phyloP scores from a whole-genome alignment of 1,140 invertebrate genomes.

The Lasaia peninsularis region DNA sequence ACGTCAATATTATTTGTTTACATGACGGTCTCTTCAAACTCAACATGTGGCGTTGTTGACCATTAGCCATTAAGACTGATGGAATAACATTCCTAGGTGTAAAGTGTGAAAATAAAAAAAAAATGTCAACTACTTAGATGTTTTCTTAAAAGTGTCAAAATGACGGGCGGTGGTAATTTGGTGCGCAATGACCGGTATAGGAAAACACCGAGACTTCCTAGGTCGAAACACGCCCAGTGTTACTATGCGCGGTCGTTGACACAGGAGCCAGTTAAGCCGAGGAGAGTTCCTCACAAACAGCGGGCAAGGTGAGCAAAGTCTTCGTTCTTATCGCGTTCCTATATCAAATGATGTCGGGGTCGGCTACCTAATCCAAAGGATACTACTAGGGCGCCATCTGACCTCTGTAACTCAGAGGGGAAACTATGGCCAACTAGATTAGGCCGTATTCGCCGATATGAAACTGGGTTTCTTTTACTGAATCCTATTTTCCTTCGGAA shows the following conservation, averaged over 20 bases:
- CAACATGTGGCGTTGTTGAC: slow-evolving; percentile 29
- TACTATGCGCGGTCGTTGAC: slow-evolving; percentile 56
- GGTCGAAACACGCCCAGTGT: slow-evolving; percentile 49
- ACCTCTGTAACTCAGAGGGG: no score
- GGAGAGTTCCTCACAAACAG: slow-evolving; percentile 24
- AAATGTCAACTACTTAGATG: slow-evolving; percentile 27
- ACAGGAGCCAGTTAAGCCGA: slow-evolving; percentile 29
- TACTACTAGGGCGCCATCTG: no score
- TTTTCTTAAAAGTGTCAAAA: slow-evolving; percentile 30
- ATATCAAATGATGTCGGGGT: no score
- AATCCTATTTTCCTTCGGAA: no score
- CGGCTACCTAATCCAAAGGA: no score
- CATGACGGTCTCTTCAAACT: slow-evolving; percentile 55
- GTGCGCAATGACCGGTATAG: slow-evolving; percentile 43
- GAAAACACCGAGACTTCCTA: slow-evolving; percentile 42
- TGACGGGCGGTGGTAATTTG: slow-evolving; percentile 54
- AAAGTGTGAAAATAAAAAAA: slow-evolving; percentile 23
- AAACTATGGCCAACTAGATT: no score
- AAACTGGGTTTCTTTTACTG: no score
- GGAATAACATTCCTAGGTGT: slow-evolving; percentile 2
- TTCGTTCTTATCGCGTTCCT: no score
- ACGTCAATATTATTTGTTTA: slow-evolving; percentile 66
- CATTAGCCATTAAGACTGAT: neutral
- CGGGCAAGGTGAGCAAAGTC: slow-evolving; percentile 42
- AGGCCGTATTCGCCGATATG: no score